A percentile compares a stretch with the other conserved stretches of the same genome.
Conservation (phyloP, 2,888 invertebrate species). For the Clostera curtula region DNA sequence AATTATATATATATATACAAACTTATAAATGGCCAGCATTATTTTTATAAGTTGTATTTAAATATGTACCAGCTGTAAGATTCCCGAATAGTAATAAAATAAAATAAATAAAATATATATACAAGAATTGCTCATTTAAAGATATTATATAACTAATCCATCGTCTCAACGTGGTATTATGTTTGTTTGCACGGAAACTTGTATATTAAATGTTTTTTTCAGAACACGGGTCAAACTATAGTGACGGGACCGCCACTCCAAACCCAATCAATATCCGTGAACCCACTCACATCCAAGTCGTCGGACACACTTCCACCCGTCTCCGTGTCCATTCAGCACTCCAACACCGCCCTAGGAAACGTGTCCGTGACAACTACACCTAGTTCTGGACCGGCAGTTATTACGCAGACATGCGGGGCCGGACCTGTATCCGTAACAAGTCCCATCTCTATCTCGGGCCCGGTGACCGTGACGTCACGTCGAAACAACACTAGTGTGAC, state of each 20-base stretch:
- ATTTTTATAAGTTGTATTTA: too few relatives aligned
- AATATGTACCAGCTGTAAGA: too few relatives aligned
- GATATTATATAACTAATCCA: too few relatives aligned
- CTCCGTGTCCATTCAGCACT: slow-evolving; percentile 56
- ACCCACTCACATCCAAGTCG: slow-evolving; percentile 51
- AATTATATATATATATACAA: too few relatives aligned
- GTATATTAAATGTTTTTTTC: slow-evolving; percentile 11
- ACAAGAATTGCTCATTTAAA: too few relatives aligned
- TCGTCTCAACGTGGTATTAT: too few relatives aligned
- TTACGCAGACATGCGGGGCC: slow-evolving; percentile 21
- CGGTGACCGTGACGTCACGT: slow-evolving; percentile 67
- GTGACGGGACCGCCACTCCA: slow-evolving; percentile 42
- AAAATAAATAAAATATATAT: too few relatives aligned
- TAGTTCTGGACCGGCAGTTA: slow-evolving; percentile 13
- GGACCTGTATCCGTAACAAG: slow-evolving; percentile 21
- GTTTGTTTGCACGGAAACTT: too few relatives aligned
- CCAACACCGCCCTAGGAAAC: slow-evolving; percentile 54
- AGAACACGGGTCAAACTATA: slow-evolving; percentile 47
- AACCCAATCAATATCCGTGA: slow-evolving; percentile 56
- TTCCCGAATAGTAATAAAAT: too few relatives aligned
- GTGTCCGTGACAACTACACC: slow-evolving; percentile 36
- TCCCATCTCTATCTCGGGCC: slow-evolving; percentile 54
- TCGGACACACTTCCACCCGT: slow-evolving; percentile 47
- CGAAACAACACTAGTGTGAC: slow-evolving; percentile 87
- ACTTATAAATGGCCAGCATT: too few relatives aligned